Base-by-base conservation (phyloP, 2,113 vertebrate genomes). In the Cranoglanis bouderius region DNA sequence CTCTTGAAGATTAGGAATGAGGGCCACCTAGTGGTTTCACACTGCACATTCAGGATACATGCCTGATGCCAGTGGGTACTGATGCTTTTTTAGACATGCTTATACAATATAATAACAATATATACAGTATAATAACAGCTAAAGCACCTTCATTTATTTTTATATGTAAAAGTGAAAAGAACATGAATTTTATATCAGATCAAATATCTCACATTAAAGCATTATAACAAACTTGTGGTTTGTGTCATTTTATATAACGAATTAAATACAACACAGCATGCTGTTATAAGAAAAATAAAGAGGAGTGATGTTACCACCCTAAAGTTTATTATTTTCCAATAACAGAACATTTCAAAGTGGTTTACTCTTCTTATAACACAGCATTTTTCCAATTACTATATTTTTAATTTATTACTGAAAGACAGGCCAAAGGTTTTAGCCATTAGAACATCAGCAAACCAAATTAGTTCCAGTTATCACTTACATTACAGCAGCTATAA, bases 11-110 rank as follows among this genome's bases (percentile, higher is more conserved):
- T 84, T 61, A 72, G 9, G 53, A 51, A 88, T 49, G 81, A 75
- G 67, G 4, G 40, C 81, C 87, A 88, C 38, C 87, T 84, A 88
- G 80, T 83, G 87, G 87, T 83, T 83, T 70, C 38, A 40, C 78
- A 72, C 63, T 35, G 63, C 59, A 53, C 6, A 61, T 49, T 49
- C 6, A 78, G 46, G 9, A 51, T 35, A 46, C n/a, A 65, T 83
- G 55, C 35, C 59, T 29, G 26, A 78, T 46, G 38, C 72, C 35
- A 63, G 32, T 57, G 74, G 21, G 35, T 0, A 14, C 19, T 55
- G 19, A 63, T 84, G 21, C 38, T 61, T 32, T 75, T 75, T 26
- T 40, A 43, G 72, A 8, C 38, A 46, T 49, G 10, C 74, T 13
- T 26, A 29, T 14, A 74, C 32, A 38, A 55, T 55, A 55, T 9